These are phyloP conservation scores for Mormyrops attenuatus DNA, from an alignment of 2,797 vertebrate genomes.

Conservation along the genomic window DNA sequence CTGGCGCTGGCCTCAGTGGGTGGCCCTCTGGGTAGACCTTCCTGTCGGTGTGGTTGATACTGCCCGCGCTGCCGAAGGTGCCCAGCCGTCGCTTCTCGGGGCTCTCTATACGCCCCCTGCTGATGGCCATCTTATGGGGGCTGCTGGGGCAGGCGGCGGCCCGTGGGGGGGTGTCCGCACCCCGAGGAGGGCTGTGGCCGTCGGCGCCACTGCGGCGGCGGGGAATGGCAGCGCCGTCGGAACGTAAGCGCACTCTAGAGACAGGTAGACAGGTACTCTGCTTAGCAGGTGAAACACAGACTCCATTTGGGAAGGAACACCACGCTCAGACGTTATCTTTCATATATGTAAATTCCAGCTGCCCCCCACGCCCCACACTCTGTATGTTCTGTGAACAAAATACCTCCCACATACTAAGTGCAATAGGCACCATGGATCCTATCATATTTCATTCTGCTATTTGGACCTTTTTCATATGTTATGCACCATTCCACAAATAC, in stretches of 20 bases:
- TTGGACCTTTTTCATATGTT: too few relatives aligned
- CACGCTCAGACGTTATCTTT: not conserved
- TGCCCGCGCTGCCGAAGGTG: slow-evolving; percentile 88
- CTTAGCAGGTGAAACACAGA: not conserved
- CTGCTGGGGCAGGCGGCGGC: slow-evolving; percentile 93
- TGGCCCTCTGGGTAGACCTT: slow-evolving; percentile 81
- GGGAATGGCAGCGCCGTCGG: slow-evolving; percentile 86
- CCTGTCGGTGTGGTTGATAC: slow-evolving; percentile 90
- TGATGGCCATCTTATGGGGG: slow-evolving; percentile 84
- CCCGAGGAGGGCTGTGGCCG: slow-evolving; percentile 83
- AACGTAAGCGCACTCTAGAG: slow-evolving; percentile 81
- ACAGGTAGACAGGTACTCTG: not conserved
- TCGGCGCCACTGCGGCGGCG: slow-evolving; percentile 77
- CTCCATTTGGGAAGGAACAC: not conserved
- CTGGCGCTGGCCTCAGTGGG: slow-evolving; percentile 72
- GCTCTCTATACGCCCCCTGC: slow-evolving; percentile 78
- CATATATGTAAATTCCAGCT: not conserved
- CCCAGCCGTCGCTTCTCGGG: slow-evolving; percentile 89
- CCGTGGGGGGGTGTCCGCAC: slow-evolving; percentile 75
- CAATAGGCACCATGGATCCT: too few relatives aligned
- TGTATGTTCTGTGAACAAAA: not conserved
- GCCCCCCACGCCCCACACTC: too few relatives aligned
- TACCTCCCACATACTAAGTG: too few relatives aligned
- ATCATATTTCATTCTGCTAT: too few relatives aligned
- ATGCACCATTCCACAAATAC: too few relatives aligned